phyloP scores from a whole-genome alignment of 2,113 vertebrate species.

The Petroica traversi region DNA sequence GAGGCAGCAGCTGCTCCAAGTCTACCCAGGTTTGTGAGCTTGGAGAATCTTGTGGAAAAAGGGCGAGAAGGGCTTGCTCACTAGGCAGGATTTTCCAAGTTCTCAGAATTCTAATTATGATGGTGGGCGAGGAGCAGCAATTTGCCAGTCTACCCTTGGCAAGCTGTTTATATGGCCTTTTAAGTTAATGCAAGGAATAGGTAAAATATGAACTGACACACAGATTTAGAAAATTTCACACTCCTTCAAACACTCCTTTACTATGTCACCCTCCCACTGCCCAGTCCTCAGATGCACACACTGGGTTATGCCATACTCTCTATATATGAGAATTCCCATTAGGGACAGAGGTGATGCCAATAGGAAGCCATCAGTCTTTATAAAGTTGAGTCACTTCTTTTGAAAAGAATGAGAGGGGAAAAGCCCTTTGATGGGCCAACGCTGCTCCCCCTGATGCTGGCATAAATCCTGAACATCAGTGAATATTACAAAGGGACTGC shows the following conservation, averaged over 20 bases:
- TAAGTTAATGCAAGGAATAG: slow-evolving; percentile 34
- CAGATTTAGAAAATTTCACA: background rate
- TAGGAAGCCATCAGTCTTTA: slow-evolving; percentile 47
- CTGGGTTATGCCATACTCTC: background rate
- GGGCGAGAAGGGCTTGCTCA: slow-evolving; percentile 7
- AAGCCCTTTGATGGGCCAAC: background rate
- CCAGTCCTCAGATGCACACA: background rate
- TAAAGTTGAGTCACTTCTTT: slow-evolving; percentile 35
- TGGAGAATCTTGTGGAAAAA: slow-evolving; percentile 51
- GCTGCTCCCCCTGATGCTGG: background rate
- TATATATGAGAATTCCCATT: background rate
- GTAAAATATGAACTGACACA: slow-evolving; percentile 51
- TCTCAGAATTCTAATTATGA: slow-evolving; percentile 62
- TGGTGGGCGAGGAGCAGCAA: slow-evolving; percentile 24
- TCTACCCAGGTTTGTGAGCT: slow-evolving; percentile 31
- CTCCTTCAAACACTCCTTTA: background rate
- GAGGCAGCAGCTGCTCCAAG: slow-evolving; percentile 26
- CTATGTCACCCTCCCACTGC: background rate
- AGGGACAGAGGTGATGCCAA: slow-evolving; percentile 1
- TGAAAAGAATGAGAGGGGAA: background rate
- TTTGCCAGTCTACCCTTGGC: slow-evolving; percentile 61
- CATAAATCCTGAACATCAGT: slow-evolving; percentile 13
- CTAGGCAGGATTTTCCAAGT: slow-evolving; percentile 50
- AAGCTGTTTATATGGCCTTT: slow-evolving; percentile 45
- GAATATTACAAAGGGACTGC: slow-evolving; percentile 14